Evolutionary conservation across 2,797 vertebrate genomes (phyloP), one percentile per base, ranked within the genome.

Genomic region (Mareca strepera): DNA sequence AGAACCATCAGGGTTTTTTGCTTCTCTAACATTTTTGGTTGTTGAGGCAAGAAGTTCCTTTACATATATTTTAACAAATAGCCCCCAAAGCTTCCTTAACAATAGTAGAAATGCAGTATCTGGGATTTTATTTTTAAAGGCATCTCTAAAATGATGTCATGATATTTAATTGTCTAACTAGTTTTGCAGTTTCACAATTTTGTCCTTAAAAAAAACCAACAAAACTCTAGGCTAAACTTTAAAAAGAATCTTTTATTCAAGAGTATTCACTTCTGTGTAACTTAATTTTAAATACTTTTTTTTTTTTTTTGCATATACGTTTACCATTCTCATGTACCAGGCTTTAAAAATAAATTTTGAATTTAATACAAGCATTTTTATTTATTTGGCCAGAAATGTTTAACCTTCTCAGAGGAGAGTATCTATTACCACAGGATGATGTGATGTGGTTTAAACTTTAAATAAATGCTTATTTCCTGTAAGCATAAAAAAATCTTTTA

Each of bases 381-480:
- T 93, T 91, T 89, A 86, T 76, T 83, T 6, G 29, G 85, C 69
- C 82, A 92, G 86, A 95, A 95, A 81, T 87, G 35, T 88, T 92
- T 95, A 79, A 88, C 89, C 92, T 93, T 94, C 82, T 92, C 63
- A 50, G 58, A 91, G 68, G 77, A 95, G 48, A 88, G 44, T 96
- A 94, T 97, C 82, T 96, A 3, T 96, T 95, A 93, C 91, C 62
- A 86, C 90, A 95, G 69, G 75, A 94, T 96, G 81, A 94, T 95
- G 88, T 97, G 93, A 94, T 97, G 87, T 94, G 92, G 94, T 82
- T 94, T 97, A 96, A 96, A 96, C 88, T 96, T 95, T 91, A 97
- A 96, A 97, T 96, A 97, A 95, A 96, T 68, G 67, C 92, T 94
- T 95, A 95, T 97, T 96, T 97, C 95, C 95, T 91, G 60, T 91